Base-by-base conservation (phyloP, 2,113 vertebrate genomes). In the Saccopteryx leptura region DNA sequence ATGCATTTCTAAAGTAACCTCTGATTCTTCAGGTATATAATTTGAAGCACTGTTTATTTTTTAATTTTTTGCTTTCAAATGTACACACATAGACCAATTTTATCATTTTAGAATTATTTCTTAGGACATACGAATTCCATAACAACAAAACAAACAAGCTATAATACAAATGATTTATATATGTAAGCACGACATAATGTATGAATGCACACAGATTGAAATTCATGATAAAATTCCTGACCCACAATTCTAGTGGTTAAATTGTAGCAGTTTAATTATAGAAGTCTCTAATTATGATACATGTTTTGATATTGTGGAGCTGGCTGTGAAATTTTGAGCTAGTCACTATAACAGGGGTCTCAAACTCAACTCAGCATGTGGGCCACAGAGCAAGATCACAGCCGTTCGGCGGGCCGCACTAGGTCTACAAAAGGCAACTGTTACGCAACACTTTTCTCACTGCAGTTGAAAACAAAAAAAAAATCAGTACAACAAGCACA, bases 81-180 rank as follows among this genome's bases (percentile, higher is more conserved):
- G 0, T 60, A 79, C 2, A 69, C 5, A 24, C 6, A 48, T 23
- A 26, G 19, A 31, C 0, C 50, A 5, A 79, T 89, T 79, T 78
- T 74, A 17, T 68, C 58, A 94, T 66, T 88, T 94, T 82, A 60
- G 28, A 88, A 91, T 91, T 61, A 66, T 82, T 87, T 92, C 60
- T 52, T 78, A 78, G 72, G 26, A 82, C 54, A 54, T 78, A 46
- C 26, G 61, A 52, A 90, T 46, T 93, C 24, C 28, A 52, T 87
- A 71, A 69, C 52, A 88, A 33, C n/a, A 68, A 60, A 84, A 86
- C 24, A 87, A 65, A n/a, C 10, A 93, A 72, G 10, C 5, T 24
- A 74, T 65, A 76, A 52, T 28, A 26, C 28, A 81, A 94, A 88
- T 10, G 18, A 82, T 65, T 85, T 50, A 18, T 71, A 26, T 17